Base-by-base conservation (phyloP, 2,797 vertebrate species). In the Siniperca obscura region DNA sequence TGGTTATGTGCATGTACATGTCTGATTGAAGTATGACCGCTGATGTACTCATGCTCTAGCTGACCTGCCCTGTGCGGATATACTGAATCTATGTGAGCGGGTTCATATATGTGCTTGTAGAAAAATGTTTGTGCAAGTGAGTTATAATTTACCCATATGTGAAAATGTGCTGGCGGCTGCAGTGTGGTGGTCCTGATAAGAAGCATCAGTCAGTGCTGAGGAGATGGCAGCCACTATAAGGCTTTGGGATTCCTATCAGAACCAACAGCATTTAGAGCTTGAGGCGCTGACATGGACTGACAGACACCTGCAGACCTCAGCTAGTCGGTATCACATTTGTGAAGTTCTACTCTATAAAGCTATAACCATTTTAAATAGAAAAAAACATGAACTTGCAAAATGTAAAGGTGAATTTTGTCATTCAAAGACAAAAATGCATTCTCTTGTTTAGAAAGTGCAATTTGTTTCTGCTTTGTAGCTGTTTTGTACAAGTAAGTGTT, bases 181-280 rank as follows among this genome's bases (percentile, higher is more conserved):
- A 90, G 90, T 94, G 93, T 94, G 95, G 85, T 82, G 84, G 89
- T 87, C 78, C 89, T 93, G 95, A 96, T 95, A 96, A 96, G 94
- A 90, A 84, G 86, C 89, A 90, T 92, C 90, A 92, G 92, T 89
- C 90, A 82, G 85, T 65, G 85, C 84, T 84, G 82, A 92, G 92
- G 90, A 94, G 94, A 93, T 93, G 91, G 87, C 89, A 90, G 92
- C 89, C 84, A 84, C 85, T 90, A 90, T 92, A 94, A 92, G 36
- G 93, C 93, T 88, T 78, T 89, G 82, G 93, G 92, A 95, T 94
- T 93, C 91, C 92, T 92, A 94, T 94, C 93, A 91, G 86, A 89
- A 89, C 88, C 86, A 82, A 89, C 91, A 88, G 83, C 91, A 92
- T 90, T 91, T 90, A 84, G 88, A 92, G 90, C 91, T 92, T 0